Evolutionary conservation across 2,888 invertebrate genomes (phyloP).

Genomic region (Drosophila fungiperda): DNA sequence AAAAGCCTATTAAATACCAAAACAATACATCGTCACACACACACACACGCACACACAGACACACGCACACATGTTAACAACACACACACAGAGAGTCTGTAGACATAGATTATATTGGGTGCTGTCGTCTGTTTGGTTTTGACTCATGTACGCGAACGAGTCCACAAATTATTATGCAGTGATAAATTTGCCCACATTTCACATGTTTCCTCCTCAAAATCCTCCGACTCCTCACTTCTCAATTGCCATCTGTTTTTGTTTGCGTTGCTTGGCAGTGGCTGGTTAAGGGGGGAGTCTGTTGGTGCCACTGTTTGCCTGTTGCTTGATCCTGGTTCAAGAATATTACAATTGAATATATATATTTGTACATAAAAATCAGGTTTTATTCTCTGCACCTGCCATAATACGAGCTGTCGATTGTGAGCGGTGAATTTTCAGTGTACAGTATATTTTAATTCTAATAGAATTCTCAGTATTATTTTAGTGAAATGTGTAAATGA

Average conservation of each 20-base stretch:
- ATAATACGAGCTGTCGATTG: neutral
- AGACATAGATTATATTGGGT: constrained; percentile 32
- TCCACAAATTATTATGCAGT: constrained; percentile 70
- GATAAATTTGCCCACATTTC: constrained; percentile 62
- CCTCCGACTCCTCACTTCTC: neutral
- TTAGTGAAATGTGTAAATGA: neutral
- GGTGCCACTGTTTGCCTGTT: constrained; percentile 30
- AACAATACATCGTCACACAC: constrained; percentile 53
- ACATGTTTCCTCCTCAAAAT: constrained; percentile 13
- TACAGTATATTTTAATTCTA: neutral
- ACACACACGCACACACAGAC: neutral
- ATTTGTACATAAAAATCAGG: constrained; percentile 8
- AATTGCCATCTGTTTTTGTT: constrained; percentile 35
- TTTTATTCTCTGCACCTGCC: constrained; percentile 1
- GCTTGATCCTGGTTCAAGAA: constrained; percentile 36
- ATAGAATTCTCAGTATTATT: neutral
- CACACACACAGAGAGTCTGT: constrained; percentile 29
- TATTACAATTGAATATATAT: constrained; percentile 15
- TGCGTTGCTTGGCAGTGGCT: constrained; percentile 2
- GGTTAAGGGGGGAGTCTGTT: neutral
- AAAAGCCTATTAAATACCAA: constrained; percentile 74
- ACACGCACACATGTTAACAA: neutral
- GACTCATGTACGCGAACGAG: constrained; percentile 44
- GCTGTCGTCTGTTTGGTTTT: constrained; percentile 44
- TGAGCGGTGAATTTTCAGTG: neutral